These are phyloP conservation scores for Apamea sordens DNA, from an alignment of 2,888 invertebrate genomes.

Conservation along the genomic window DNA sequence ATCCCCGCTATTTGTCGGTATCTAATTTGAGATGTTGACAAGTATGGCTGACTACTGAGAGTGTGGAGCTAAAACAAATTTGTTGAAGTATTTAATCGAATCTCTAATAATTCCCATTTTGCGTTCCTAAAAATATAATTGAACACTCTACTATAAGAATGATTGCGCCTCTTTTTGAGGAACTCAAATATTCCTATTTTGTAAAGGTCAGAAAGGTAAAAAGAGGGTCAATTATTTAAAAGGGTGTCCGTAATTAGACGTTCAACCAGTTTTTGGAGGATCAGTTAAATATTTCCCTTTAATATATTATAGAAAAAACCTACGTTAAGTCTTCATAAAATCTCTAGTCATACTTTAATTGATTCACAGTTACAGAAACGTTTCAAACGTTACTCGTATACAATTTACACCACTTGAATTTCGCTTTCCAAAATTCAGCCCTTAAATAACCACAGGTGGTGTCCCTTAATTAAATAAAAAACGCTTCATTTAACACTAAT, in stretches of 20 bases:
- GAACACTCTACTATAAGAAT: neutral
- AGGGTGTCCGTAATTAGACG: too few relatives aligned
- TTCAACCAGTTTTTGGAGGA: neutral
- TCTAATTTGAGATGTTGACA: constrained; percentile 79
- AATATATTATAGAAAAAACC: neutral
- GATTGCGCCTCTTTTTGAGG: neutral
- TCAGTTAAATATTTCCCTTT: neutral
- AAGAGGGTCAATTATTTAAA: too few relatives aligned
- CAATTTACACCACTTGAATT: neutral
- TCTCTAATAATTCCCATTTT: neutral
- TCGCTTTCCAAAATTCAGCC: neutral
- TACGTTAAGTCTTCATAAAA: neutral
- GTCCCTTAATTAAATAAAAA: neutral
- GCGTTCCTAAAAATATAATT: neutral
- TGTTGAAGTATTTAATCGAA: neutral
- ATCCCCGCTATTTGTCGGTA: constrained; percentile 76
- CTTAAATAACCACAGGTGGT: neutral
- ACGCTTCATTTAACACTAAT: neutral
- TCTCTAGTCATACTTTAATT: neutral
- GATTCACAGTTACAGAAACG: neutral
- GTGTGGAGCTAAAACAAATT: constrained; percentile 43
- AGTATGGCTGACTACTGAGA: constrained; percentile 39
- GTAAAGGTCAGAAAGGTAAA: neutral
- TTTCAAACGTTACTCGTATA: neutral
- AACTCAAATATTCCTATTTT: neutral